Evolutionary conservation across 2,113 vertebrate species (phyloP).

Genomic region (Irena cyanogastra): DNA sequence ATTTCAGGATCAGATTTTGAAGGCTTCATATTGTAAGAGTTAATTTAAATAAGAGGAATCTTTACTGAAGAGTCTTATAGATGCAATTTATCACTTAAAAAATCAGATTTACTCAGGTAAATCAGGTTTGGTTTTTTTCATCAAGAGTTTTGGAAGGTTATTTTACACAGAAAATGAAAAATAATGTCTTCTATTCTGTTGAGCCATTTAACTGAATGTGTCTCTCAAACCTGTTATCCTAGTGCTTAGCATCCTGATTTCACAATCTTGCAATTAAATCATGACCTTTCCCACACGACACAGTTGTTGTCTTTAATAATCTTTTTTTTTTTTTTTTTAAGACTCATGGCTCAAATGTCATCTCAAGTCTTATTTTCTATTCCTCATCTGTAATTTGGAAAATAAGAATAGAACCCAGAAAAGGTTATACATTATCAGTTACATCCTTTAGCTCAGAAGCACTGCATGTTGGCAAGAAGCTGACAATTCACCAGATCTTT

Average conservation of each 20-base stretch:
- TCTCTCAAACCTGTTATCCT: conserved; percentile 19
- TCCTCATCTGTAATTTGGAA: conserved; percentile 31
- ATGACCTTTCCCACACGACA: conserved; percentile 38
- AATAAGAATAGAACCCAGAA: conserved; percentile 24
- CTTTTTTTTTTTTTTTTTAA: background rate
- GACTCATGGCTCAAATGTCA: conserved; percentile 30
- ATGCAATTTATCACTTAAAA: background rate
- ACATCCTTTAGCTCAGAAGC: background rate
- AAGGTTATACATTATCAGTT: conserved; percentile 38
- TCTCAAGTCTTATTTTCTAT: conserved; percentile 49
- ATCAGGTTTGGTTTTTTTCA: background rate
- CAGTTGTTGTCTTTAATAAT: conserved; percentile 52
- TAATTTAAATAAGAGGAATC: background rate
- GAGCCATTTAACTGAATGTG: background rate
- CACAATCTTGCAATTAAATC: conserved; percentile 57
- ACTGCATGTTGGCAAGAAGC: background rate
- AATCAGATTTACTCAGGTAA: background rate
- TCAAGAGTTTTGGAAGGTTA: background rate
- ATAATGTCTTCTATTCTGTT: background rate
- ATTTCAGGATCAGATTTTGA: background rate
- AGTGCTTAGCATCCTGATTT: conserved; percentile 35
- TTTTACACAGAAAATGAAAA: conserved; percentile 44
- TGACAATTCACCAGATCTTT: background rate
- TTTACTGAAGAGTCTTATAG: background rate
- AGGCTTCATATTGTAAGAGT: background rate